Evolutionary conservation across 92 coral and sea anemone genomes (phyloP).

Genomic region (Zoanthus sansibaricus): DNA sequence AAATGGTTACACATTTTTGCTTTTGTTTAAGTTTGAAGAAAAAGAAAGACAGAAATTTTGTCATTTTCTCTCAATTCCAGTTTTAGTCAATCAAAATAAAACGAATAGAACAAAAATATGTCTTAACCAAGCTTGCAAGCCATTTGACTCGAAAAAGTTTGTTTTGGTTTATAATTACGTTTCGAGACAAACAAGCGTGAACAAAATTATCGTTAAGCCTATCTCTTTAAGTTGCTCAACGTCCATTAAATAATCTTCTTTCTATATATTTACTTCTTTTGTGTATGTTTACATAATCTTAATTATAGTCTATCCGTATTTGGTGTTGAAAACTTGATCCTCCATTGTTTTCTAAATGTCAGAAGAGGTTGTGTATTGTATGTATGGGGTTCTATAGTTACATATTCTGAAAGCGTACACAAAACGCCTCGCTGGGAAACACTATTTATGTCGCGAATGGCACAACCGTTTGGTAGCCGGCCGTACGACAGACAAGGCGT

Average conservation of each 20-base stretch:
- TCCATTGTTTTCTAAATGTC: slow-evolving; percentile 41
- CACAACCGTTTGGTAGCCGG: slow-evolving; percentile 80
- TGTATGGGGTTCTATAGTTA: not conserved
- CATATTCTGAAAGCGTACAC: slow-evolving; percentile 1
- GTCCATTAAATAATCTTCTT: slow-evolving; percentile 4
- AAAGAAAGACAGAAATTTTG: no score
- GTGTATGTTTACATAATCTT: not conserved
- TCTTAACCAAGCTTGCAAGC: no score
- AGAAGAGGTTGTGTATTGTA: not conserved
- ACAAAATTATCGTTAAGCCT: no score
- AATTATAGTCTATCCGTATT: slow-evolving; percentile 16
- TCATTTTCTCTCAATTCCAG: no score
- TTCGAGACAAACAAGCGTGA: no score
- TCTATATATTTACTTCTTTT: slow-evolving; percentile 2
- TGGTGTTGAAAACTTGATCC: slow-evolving; percentile 3
- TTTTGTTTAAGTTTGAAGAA: no score
- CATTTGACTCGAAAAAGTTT: no score
- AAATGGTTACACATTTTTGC: no score
- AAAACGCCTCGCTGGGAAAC: not conserved
- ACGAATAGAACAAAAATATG: no score
- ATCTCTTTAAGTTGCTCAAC: no score
- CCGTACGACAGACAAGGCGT: slow-evolving; percentile 95
- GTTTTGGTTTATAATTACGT: no score
- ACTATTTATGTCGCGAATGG: slow-evolving; percentile 83
- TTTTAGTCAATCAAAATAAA: no score